A percentile compares a stretch with the other conserved stretches of the same genome.
Conservation (phyloP, 2,888 invertebrate species). For the Gari tellinella region DNA sequence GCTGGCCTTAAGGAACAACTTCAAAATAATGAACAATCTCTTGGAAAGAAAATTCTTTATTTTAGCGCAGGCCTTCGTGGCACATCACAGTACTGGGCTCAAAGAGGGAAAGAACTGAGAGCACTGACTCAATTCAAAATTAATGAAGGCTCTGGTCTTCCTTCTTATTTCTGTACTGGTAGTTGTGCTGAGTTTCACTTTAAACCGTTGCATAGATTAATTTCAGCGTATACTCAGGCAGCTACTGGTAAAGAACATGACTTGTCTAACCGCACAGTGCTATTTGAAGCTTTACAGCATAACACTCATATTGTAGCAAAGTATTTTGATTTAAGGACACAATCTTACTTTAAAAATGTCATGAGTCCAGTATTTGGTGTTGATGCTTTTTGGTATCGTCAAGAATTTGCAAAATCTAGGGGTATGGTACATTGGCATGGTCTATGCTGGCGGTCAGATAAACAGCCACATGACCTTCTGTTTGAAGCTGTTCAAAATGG, state of each 20-base stretch:
- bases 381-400: no score
- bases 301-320: conserved; percentile 21
- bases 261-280: not conserved
- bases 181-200: conserved; percentile 40
- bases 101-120: conserved; percentile 44
- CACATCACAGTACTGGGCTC: conserved; percentile 52
- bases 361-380: no score
- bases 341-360: conserved; percentile 57
- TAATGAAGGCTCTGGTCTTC: conserved; percentile 48
- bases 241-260: conserved; percentile 17
- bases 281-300: conserved; percentile 15
- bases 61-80: conserved; percentile 42
- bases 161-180: conserved; percentile 23
- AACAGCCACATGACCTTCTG: conserved; percentile 52
- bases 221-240: conserved; percentile 22
- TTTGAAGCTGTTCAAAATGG: conserved; percentile 44
- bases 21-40: no score
- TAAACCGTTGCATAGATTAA: conserved; percentile 39
- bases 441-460: conserved; percentile 59
- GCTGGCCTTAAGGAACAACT: conserved; percentile 46
- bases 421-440: no score
- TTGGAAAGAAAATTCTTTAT: conserved; percentile 50
- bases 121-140: conserved; percentile 62
- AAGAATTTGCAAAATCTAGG: no score
- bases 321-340: conserved; percentile 47